Evolutionary conservation across 1,140 invertebrate genomes (phyloP), one percentile per base, ranked within the genome.

Genomic region (Hyles vespertilio): DNA sequence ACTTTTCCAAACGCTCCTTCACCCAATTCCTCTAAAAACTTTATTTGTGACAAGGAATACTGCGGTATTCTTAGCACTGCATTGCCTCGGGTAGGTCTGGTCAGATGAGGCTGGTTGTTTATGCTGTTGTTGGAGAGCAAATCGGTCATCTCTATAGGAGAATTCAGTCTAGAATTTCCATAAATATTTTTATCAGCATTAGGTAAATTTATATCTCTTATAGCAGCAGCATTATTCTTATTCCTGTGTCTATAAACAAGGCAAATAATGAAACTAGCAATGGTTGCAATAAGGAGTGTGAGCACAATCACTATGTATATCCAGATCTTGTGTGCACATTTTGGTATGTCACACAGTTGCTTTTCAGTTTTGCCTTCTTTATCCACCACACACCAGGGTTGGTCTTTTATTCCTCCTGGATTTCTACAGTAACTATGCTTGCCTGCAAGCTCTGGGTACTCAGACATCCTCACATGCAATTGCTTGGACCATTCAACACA

Each of bases 1-100:
- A 97, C 96, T 91, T 98, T 96, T 7, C 98, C 98, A 90, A 98
- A 99, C 51, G 97, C 96, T 32, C 98, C 98, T 91, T 99, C 97
- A 43, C 98, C 98, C 2, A 99, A 89, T 84, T 99, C 98, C 84
- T 99, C 96, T 43, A 98, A 90, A 76, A 99, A 98, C 59, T 94
- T 91, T 0, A 99, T 94, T 77, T 96, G 95, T 50, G 94, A 93
- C 56, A 94, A 86, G 1, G 92, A 92, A 89, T 93, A 97, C 64
- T 92, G 94, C 72, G 92, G 93, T 66, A 95, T 92, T 82, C 93
- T 89, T 63, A 92, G 78, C 56, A 92, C 77, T 33, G 90, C 89
- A 76, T 87, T 86, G 5, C 89, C 91, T 61, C 91, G 89, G 9
- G 91, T 91, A 64, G 89, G 76, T 83, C 82, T 91, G 64, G 77